A percentile compares a stretch with the other conserved stretches of the same genome.
phyloP scores from a whole-genome alignment of 2,113 vertebrate species.

The Mirza zaza region DNA sequence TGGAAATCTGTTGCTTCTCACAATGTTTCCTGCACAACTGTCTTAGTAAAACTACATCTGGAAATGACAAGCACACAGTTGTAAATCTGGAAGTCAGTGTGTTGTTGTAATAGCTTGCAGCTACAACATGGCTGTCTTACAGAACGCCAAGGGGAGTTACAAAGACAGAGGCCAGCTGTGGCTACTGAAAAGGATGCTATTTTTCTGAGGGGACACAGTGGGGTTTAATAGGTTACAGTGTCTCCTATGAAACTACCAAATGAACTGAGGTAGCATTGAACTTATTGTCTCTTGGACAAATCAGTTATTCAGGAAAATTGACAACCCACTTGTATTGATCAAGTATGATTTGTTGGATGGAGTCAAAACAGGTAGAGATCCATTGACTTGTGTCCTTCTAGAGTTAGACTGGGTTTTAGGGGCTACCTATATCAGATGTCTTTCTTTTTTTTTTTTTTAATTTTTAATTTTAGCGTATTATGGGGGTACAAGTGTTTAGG shows the following conservation, averaged over 20 bases:
- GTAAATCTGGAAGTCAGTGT: constrained; percentile 86
- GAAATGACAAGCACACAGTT: constrained; percentile 85
- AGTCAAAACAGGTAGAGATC: background rate
- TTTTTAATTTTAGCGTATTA: no score
- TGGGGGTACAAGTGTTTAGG: no score
- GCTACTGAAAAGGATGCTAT: constrained; percentile 53
- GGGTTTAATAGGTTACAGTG: constrained; percentile 21
- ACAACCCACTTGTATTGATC: background rate
- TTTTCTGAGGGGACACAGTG: constrained; percentile 2
- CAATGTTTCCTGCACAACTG: constrained; percentile 86
- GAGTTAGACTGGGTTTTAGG: background rate
- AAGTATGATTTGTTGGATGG: background rate
- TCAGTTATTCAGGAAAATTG: background rate
- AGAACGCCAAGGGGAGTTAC: constrained; percentile 81
- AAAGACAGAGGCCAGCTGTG: constrained; percentile 78
- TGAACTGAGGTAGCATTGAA: background rate
- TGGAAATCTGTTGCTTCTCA: constrained; percentile 88
- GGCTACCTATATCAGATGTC: background rate
- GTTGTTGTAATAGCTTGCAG: constrained; percentile 86
- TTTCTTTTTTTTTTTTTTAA: background rate
- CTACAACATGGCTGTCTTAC: constrained; percentile 77
- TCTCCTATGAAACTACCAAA: constrained; percentile 5
- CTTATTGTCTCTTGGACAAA: background rate
- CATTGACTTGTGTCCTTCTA: background rate
- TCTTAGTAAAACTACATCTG: constrained; percentile 88